A percentile compares a stretch with the other conserved stretches of the same genome.
These are phyloP conservation scores for Laspeyria flexula DNA, from an alignment of 2,888 invertebrate genomes.

Conservation along the genomic window DNA sequence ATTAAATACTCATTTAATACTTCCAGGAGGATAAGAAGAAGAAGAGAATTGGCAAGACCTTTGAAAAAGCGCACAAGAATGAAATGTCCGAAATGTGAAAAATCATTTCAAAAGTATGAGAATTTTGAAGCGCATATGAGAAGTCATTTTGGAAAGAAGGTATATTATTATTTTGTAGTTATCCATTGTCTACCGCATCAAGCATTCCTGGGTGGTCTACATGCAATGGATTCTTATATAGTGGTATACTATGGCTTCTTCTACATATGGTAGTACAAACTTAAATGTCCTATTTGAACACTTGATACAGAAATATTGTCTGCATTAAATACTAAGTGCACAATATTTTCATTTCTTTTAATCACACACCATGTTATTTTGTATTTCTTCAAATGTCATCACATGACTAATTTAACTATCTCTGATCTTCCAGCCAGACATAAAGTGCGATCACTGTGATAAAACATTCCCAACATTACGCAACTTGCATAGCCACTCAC, in stretches of 20 bases:
- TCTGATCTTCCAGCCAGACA: slow-evolving; percentile 71
- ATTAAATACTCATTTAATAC: not conserved
- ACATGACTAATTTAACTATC: not conserved
- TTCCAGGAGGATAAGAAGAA: slow-evolving; percentile 56
- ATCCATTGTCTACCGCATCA: no score
- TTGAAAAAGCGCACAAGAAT: slow-evolving; percentile 64
- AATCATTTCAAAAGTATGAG: slow-evolving; percentile 80
- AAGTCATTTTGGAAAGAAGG: slow-evolving; percentile 83
- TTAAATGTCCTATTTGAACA: no score
- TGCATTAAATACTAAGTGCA: no score
- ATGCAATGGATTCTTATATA: no score
- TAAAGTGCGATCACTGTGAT: slow-evolving; percentile 77
- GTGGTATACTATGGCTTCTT: no score
- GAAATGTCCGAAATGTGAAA: slow-evolving; percentile 81
- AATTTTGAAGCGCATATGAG: slow-evolving; percentile 83
- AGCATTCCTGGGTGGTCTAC: no score
- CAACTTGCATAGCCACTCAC: slow-evolving; percentile 86
- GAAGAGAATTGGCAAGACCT: slow-evolving; percentile 44
- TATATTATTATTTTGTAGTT: slow-evolving; percentile 23
- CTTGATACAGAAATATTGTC: no score
- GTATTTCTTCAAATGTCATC: not conserved
- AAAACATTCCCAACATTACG: slow-evolving; percentile 84
- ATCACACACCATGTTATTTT: not conserved
- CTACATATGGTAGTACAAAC: no score
- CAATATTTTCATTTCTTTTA: not conserved